Percentiles rank a stretch among this genome's conserved stretches.
Conservation (phyloP, 2,888 invertebrate genomes). For the Strigamia maritima region DNA sequence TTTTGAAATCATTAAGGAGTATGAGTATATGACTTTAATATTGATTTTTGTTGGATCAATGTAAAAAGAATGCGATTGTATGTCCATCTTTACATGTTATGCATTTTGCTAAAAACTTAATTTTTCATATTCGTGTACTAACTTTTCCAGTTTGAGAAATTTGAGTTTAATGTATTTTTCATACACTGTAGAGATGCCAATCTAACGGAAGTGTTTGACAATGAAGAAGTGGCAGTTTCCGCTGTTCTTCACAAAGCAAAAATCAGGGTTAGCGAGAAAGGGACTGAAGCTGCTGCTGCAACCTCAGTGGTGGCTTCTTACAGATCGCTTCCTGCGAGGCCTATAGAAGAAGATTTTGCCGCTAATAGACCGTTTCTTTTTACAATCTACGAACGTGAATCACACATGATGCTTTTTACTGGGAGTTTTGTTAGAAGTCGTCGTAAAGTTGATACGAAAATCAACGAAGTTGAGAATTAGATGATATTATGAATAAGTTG, state of each 20-base stretch:
- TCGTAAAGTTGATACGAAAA: not conserved
- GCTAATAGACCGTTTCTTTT: conserved; percentile 1
- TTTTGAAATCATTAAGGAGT: not conserved
- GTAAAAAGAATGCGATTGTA: too few species aligned
- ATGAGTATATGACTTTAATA: not conserved
- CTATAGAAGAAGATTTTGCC: not conserved
- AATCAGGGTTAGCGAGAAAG: not conserved
- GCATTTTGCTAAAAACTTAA: not conserved
- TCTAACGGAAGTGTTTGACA: not conserved
- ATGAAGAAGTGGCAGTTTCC: not conserved
- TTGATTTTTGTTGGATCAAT: not conserved
- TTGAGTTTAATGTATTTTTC: not conserved
- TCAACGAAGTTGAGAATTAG: not conserved
- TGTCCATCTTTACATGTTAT: too few species aligned
- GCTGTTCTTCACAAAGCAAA: conserved; percentile 13
- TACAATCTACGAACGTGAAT: not conserved
- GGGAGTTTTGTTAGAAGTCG: not conserved
- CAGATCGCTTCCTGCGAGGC: not conserved
- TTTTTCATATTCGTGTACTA: not conserved
- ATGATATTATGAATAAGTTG: not conserved
- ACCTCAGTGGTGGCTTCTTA: not conserved
- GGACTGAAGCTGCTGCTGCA: not conserved
- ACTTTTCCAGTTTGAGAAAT: not conserved
- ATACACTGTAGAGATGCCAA: not conserved
- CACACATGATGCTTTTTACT: not conserved